Evolutionary conservation across 92 coral and sea anemone species (phyloP).

Genomic region (Parazoanthus atlanticus): DNA sequence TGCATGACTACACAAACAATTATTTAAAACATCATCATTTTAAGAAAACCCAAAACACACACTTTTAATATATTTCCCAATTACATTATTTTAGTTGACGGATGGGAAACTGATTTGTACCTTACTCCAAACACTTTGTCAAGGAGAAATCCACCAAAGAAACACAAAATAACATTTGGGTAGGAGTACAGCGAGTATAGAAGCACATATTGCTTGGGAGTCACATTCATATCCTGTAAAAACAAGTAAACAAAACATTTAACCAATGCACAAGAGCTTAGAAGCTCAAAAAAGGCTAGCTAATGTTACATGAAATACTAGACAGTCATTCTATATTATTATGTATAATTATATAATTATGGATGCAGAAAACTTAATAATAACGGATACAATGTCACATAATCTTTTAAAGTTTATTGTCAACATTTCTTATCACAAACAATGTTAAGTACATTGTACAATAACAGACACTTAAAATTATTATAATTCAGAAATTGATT

Average conservation of each 20-base stretch:
- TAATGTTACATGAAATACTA: no score
- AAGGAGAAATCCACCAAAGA: slow-evolving; percentile 93
- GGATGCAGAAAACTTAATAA: no score
- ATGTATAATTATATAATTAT: no score
- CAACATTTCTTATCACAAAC: no score
- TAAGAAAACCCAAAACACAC: not conserved
- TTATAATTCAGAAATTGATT: no score
- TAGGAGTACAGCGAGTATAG: slow-evolving; percentile 93
- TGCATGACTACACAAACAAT: not conserved
- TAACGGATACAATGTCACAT: not conserved
- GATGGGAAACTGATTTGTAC: slow-evolving; percentile 33
- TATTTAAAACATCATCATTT: not conserved
- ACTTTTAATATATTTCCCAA: no score
- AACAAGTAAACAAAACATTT: not conserved
- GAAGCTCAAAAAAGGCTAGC: not conserved
- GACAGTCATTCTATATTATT: no score
- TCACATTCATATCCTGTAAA: slow-evolving; percentile 77
- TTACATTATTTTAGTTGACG: no score
- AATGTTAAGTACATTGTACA: no score
- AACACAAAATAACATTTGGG: slow-evolving; percentile 92
- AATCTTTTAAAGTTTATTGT: not conserved
- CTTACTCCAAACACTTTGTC: slow-evolving; percentile 97
- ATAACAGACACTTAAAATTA: no score
- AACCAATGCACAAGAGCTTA: not conserved
- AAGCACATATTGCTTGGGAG: slow-evolving; percentile 74